Conservation (phyloP, 2,113 vertebrate genomes). For the Bos javanicus region DNA sequence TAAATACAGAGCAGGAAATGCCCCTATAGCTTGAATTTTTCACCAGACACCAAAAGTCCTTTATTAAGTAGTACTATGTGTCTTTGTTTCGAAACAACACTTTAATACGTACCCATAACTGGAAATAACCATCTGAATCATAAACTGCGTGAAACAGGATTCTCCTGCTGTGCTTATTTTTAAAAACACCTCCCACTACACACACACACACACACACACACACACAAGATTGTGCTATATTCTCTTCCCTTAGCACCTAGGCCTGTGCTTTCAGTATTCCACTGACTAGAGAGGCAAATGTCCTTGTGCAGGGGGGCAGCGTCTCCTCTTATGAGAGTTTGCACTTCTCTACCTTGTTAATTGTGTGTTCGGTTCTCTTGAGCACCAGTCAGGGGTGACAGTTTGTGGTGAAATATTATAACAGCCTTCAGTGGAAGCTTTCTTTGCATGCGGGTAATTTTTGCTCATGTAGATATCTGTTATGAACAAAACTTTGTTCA, state of each 20-base stretch:
- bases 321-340: neutral
- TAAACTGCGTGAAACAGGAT: constrained; percentile 1
- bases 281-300: neutral
- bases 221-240: neutral
- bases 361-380: constrained; percentile 6
- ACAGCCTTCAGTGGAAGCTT: neutral
- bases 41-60: neutral
- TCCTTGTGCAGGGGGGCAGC: neutral
- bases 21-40: neutral
- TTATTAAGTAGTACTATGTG: constrained; percentile 6
- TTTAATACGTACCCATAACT: neutral
- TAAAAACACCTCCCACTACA: neutral
- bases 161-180: neutral
- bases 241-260: neutral
- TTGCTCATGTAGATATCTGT: neutral
- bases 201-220: neutral
- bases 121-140: neutral
- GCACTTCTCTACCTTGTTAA: neutral
- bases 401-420: constrained; percentile 41
- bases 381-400: constrained; percentile 7
- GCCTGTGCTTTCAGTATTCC: neutral
- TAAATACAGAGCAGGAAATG: neutral
- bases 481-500: constrained; percentile 14
- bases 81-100: neutral
- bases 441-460: constrained; percentile 8